A percentile compares a stretch with the other conserved stretches of the same genome.
These are phyloP conservation scores for Acanthaster planci DNA, from an alignment of 35 echinoderm and acorn worm genomes.

Conservation along the genomic window DNA sequence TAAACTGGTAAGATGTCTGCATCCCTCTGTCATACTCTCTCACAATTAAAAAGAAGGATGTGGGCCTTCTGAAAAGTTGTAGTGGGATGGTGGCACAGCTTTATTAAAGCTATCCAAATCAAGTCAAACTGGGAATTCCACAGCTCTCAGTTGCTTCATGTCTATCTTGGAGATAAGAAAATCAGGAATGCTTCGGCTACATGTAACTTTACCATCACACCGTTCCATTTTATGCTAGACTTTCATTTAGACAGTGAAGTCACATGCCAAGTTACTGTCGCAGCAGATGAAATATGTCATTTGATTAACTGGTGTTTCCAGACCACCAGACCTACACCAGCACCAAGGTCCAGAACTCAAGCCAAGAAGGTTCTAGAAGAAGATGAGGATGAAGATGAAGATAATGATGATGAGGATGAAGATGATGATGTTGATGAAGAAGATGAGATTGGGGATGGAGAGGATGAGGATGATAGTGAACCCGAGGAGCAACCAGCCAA, in stretches of 20 bases:
- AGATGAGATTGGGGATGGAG: constrained; percentile 20
- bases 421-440: background rate
- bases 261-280: background rate
- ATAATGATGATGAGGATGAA: constrained; percentile 24
- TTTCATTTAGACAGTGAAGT: background rate
- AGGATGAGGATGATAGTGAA: constrained; percentile 43
- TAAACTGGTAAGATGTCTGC: too few species aligned
- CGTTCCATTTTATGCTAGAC: too few species aligned
- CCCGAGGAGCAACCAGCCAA: constrained; percentile 22
- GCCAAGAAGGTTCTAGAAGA: constrained; percentile 8
- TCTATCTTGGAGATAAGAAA: too few species aligned
- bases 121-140: too few species aligned
- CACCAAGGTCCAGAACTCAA: background rate
- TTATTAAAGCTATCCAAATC: too few species aligned
- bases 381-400: constrained; percentile 4
- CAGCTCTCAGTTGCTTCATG: too few species aligned
- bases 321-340: background rate
- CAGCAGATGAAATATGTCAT: background rate
- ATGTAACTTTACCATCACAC: too few species aligned
- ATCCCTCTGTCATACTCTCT: too few species aligned
- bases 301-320: background rate
- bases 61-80: too few species aligned
- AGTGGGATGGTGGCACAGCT: too few species aligned
- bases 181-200: too few species aligned
- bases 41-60: too few species aligned